Conservation (phyloP, 37 sponge, comb jelly and placozoan genomes). For the Geodia barretti region DNA sequence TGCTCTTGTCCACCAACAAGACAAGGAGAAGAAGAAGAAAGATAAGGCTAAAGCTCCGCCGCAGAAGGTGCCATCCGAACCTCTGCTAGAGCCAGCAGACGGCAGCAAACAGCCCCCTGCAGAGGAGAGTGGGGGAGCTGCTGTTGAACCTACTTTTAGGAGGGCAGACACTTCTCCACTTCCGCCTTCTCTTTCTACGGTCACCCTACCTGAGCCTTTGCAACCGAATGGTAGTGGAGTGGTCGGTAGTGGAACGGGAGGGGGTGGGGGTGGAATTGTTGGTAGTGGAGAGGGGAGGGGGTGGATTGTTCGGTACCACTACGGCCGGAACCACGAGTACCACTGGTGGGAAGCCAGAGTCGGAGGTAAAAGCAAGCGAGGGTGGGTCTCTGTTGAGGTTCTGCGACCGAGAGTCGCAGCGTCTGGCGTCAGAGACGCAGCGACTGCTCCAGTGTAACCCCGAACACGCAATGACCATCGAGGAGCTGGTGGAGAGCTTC, state of each 20-base stretch:
- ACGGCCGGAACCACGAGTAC: neutral
- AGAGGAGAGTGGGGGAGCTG: no score
- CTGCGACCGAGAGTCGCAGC: slow-evolving; percentile 8
- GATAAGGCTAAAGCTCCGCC: neutral
- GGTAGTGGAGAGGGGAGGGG: no score
- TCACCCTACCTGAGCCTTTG: no score
- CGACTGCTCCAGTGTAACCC: slow-evolving; percentile 48
- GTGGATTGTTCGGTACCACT: neutral
- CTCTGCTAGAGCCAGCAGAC: no score
- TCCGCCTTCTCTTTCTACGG: no score
- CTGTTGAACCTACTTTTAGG: no score
- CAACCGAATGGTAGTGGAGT: no score
- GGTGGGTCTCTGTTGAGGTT: neutral
- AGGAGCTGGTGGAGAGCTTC: slow-evolving; percentile 44
- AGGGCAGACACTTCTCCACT: no score
- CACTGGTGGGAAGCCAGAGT: neutral
- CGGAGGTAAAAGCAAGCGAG: neutral
- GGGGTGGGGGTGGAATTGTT: no score
- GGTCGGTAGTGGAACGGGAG: no score
- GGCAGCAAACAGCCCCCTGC: no score
- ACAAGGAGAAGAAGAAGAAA: slow-evolving; percentile 2
- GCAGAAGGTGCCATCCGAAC: neutral
- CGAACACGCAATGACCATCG: slow-evolving; percentile 61
- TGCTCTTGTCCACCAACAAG: neutral
- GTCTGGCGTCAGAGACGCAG: slow-evolving; percentile 60